These are phyloP conservation scores for Platichthys stellatus DNA, from an alignment of 2,113 vertebrate species.

Conservation along the genomic window DNA sequence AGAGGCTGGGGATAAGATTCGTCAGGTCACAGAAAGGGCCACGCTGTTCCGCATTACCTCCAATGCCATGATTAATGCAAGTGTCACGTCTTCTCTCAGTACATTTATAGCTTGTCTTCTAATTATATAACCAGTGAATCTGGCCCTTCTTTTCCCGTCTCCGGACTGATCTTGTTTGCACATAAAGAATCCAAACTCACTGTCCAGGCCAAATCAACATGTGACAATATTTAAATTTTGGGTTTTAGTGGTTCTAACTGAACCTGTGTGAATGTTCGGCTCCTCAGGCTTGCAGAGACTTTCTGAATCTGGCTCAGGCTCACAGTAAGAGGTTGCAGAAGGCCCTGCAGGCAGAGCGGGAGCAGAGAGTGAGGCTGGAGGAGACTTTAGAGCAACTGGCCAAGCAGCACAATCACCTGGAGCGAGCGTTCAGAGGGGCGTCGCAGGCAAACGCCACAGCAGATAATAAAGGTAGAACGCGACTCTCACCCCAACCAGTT, in stretches of 20 bases:
- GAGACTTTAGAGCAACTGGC: slow-evolving; percentile 96
- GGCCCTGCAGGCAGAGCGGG: slow-evolving; percentile 91
- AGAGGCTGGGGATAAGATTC: slow-evolving; percentile 94
- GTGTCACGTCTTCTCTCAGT: slow-evolving; percentile 41
- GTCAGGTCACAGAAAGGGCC: slow-evolving; percentile 94
- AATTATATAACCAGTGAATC: not conserved
- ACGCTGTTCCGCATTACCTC: slow-evolving; percentile 97
- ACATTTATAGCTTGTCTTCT: not conserved
- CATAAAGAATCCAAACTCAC: not conserved
- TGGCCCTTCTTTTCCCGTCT: not conserved
- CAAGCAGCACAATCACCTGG: slow-evolving; percentile 97
- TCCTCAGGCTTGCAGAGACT: slow-evolving; percentile 90
- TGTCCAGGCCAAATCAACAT: not conserved
- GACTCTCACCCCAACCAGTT: not conserved
- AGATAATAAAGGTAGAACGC: slow-evolving; percentile 85
- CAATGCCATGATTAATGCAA: slow-evolving; percentile 98
- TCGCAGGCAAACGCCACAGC: slow-evolving; percentile 71
- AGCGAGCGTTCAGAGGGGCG: slow-evolving; percentile 92
- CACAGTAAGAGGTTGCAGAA: slow-evolving; percentile 97
- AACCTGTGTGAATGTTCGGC: slow-evolving; percentile 3
- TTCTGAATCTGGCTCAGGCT: slow-evolving; percentile 90
- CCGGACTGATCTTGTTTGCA: not conserved
- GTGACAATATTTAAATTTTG: not conserved
- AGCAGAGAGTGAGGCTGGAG: slow-evolving; percentile 93
- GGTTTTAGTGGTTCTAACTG: not conserved